Percentiles rank a stretch among this genome's conserved stretches.
These are phyloP conservation scores for Typhlichthys subterraneus DNA, from an alignment of 2,797 vertebrate species.

Conservation along the genomic window DNA sequence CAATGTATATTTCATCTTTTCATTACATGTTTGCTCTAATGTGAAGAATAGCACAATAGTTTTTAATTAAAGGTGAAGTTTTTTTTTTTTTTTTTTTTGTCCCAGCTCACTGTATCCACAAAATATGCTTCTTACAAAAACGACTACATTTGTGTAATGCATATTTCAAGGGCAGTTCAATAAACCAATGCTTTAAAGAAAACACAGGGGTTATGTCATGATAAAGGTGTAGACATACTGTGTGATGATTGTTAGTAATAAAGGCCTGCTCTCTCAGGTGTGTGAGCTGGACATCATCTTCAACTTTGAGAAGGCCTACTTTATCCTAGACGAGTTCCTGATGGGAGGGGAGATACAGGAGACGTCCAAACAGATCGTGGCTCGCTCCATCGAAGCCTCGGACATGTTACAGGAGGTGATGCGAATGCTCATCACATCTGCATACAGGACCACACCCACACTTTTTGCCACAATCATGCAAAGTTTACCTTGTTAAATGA, in stretches of 20 bases:
- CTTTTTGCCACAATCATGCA: not conserved
- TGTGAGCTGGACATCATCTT: slow-evolving; percentile 98
- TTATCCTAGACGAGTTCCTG: slow-evolving; percentile 97
- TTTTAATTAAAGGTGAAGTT: too few species aligned
- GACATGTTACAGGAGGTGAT: slow-evolving; percentile 98
- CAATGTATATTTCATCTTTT: slow-evolving; percentile 79
- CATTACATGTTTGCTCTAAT: not conserved
- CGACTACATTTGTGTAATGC: too few species aligned
- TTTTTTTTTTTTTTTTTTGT: too few species aligned
- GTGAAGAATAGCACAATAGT: not conserved
- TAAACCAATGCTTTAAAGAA: too few species aligned
- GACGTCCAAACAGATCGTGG: slow-evolving; percentile 91
- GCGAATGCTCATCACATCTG: not conserved
- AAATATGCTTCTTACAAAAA: too few species aligned
- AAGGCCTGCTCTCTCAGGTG: slow-evolving; percentile 76
- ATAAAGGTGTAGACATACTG: too few species aligned
- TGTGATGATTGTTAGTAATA: not conserved
- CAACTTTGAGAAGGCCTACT: slow-evolving; percentile 99
- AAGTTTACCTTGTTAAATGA: not conserved
- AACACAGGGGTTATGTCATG: too few species aligned
- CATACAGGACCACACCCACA: not conserved
- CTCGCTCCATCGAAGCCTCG: slow-evolving; percentile 90
- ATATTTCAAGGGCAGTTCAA: too few species aligned
- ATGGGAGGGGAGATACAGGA: slow-evolving; percentile 96
- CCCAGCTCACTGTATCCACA: too few species aligned